These are phyloP conservation scores for Teleopsis dalmanni DNA, from an alignment of 1,140 invertebrate species.

Conservation along the genomic window DNA sequence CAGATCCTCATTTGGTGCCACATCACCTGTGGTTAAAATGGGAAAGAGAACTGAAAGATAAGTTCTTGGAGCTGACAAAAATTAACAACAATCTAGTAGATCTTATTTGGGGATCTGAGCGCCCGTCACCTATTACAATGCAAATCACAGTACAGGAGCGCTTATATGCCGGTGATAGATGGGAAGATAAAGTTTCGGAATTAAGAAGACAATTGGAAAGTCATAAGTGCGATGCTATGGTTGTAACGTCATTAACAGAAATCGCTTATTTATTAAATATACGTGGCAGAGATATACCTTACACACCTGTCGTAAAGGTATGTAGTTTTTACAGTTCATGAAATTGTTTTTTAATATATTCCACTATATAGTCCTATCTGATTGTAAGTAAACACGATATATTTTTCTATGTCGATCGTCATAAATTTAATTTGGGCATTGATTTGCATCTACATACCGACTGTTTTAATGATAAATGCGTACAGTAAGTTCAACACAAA, in stretches of 20 bases:
- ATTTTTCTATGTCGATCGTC: constrained; percentile 55
- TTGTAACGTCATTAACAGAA: constrained; percentile 85
- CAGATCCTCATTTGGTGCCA: constrained; percentile 69
- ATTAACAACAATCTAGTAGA: constrained; percentile 72
- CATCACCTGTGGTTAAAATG: constrained; percentile 56
- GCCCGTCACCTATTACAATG: constrained; percentile 47
- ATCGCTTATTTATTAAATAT: constrained; percentile 93
- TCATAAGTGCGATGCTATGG: constrained; percentile 63
- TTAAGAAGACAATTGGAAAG: constrained; percentile 59
- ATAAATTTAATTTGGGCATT: constrained; percentile 52
- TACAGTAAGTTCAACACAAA: constrained; percentile 48
- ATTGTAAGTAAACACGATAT: constrained; percentile 59
- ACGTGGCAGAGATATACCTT: constrained; percentile 82
- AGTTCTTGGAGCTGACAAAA: constrained; percentile 53
- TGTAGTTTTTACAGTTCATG: constrained; percentile 4
- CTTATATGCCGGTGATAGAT: constrained; percentile 46
- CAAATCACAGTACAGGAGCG: constrained; percentile 51
- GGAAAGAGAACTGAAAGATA: constrained; percentile 49
- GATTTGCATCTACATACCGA: constrained; percentile 49
- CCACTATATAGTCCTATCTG: constrained; percentile 53
- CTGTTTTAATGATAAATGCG: constrained; percentile 56
- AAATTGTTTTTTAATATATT: background rate
- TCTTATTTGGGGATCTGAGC: constrained; percentile 66
- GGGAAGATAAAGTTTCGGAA: constrained; percentile 64
- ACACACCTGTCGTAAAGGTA: constrained; percentile 70